A percentile compares a stretch with the other conserved stretches of the same genome.
Evolutionary conservation across 1,140 invertebrate genomes (phyloP).

Genomic region (Drosophila baimaii): DNA sequence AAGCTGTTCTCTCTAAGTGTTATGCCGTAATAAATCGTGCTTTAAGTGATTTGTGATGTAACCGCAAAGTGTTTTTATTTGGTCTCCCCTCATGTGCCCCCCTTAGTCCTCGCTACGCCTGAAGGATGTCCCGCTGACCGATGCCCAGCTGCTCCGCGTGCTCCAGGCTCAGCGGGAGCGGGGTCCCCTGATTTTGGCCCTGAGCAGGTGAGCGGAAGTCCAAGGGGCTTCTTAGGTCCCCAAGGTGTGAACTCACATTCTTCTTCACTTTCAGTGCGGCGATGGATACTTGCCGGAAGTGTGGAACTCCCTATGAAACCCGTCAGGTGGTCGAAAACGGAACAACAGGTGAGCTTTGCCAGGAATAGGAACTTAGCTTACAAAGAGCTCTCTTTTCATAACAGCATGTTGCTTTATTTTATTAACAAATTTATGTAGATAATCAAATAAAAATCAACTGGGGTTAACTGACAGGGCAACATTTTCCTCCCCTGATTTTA

Average conservation of each 20-base stretch:
- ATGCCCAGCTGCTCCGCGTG: constrained; percentile 65
- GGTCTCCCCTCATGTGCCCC: background rate
- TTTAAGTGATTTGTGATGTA: constrained; percentile 64
- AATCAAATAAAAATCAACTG: background rate
- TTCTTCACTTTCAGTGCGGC: constrained; percentile 40
- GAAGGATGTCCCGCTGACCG: constrained; percentile 65
- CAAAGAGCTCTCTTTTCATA: background rate
- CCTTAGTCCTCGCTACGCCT: constrained; percentile 66
- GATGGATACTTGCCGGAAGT: constrained; percentile 52
- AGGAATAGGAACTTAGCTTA: background rate
- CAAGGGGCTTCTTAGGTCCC: too few relatives aligned
- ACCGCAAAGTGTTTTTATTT: constrained; percentile 27
- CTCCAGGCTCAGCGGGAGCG: constrained; percentile 67
- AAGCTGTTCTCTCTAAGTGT: constrained; percentile 49
- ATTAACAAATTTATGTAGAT: constrained; percentile 8
- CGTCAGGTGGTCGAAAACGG: constrained; percentile 41
- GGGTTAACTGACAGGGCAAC: background rate
- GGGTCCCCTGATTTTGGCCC: constrained; percentile 72
- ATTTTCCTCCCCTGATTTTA: constrained; percentile 17
- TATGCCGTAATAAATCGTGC: constrained; percentile 64
- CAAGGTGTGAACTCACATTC: constrained; percentile 1
- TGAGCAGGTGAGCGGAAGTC: constrained; percentile 69
- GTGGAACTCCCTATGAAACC: constrained; percentile 63
- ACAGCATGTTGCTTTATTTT: constrained; percentile 18
- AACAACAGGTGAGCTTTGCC: constrained; percentile 40